phyloP scores from a whole-genome alignment of 2,113 vertebrate genomes.

The Mungos mungo region DNA sequence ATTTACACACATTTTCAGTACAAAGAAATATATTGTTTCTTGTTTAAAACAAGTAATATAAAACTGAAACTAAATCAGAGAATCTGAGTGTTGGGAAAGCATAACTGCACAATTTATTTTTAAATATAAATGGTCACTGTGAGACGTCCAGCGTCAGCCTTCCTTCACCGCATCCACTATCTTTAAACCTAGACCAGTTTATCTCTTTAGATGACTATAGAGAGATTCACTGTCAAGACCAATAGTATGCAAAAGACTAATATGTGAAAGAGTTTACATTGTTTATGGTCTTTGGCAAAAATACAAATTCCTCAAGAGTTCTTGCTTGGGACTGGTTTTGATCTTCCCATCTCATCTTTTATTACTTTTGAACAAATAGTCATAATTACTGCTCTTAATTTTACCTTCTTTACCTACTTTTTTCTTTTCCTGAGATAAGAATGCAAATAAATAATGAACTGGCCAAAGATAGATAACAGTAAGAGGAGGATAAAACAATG shows the following conservation, averaged over 20 bases:
- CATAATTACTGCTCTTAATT: conserved; percentile 27
- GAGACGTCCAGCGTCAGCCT: neutral
- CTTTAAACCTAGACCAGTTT: neutral
- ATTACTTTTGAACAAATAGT: neutral
- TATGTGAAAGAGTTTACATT: neutral
- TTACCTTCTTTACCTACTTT: neutral
- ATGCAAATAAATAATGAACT: neutral
- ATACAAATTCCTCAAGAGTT: neutral
- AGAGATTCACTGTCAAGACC: neutral
- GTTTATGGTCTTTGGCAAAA: neutral
- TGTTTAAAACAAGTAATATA: conserved; percentile 3
- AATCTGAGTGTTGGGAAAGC: neutral
- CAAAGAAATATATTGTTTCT: neutral
- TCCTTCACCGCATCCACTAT: neutral
- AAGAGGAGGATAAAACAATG: neutral
- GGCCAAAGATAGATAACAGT: neutral
- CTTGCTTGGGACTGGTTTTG: neutral
- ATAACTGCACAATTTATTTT: neutral
- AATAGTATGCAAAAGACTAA: neutral
- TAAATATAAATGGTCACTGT: neutral
- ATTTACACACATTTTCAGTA: conserved; percentile 38
- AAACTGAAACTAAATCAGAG: conserved; percentile 1
- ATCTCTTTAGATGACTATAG: neutral
- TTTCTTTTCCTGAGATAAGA: neutral
- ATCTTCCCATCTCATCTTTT: neutral